These are phyloP conservation scores for Psittacula derbiana DNA, from an alignment of 2,797 vertebrate genomes.

Conservation along the genomic window DNA sequence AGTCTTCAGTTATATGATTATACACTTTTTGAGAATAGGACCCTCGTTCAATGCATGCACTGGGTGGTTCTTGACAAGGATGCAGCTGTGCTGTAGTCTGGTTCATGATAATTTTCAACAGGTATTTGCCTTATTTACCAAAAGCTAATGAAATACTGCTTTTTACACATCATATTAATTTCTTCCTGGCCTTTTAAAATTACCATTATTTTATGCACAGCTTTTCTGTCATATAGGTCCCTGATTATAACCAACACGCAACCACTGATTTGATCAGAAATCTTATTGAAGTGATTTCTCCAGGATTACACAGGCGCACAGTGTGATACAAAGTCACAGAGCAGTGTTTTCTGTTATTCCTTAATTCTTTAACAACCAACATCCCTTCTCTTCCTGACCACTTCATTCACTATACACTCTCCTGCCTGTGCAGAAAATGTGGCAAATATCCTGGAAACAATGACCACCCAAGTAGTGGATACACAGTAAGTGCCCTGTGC, in stretches of 20 bases:
- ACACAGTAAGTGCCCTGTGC: background rate
- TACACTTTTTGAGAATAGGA: background rate
- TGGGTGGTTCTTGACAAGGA: background rate
- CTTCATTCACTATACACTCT: background rate
- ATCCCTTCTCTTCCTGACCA: background rate
- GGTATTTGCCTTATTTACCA: background rate
- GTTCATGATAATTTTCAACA: background rate
- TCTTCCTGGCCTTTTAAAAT: background rate
- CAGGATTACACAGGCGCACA: background rate
- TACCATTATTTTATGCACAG: background rate
- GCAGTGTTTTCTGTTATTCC: background rate
- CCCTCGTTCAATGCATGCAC: background rate
- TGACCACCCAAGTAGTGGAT: background rate
- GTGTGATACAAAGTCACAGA: background rate
- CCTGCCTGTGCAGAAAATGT: background rate
- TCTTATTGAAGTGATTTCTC: background rate
- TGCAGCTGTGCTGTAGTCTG: background rate
- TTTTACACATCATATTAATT: background rate
- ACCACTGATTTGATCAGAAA: background rate
- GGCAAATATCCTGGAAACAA: background rate
- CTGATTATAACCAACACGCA: background rate
- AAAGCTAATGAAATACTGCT: background rate
- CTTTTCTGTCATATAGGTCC: background rate
- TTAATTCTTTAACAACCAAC: background rate
- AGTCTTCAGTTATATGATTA: background rate